Conservation (phyloP, 2,113 vertebrate species). For the Dicaeum eximium region DNA sequence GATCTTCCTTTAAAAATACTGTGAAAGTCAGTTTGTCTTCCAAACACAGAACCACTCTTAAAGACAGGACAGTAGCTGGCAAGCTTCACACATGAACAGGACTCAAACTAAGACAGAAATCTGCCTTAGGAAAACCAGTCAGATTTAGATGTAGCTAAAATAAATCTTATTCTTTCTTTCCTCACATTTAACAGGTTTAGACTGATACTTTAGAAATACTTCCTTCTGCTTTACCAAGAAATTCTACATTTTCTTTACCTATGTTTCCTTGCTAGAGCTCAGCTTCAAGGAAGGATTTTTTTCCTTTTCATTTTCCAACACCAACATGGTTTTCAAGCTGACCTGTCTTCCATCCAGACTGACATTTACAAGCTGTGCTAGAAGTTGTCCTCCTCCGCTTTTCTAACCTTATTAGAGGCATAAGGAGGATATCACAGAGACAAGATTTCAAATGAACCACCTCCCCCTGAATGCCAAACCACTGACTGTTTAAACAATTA, state of each 20-base stretch:
- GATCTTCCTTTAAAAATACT: not conserved
- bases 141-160: not conserved
- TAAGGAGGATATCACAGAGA: conserved; percentile 52
- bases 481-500: conserved; percentile 42
- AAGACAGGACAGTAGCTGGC: not conserved
- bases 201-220: not conserved
- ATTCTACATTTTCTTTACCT: not conserved
- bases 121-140: not conserved
- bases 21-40: not conserved
- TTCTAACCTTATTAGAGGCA: conserved; percentile 54
- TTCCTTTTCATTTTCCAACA: conserved; percentile 49
- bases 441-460: conserved; percentile 48
- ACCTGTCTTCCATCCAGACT: conserved; percentile 50
- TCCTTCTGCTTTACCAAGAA: not conserved
- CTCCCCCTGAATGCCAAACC: conserved; percentile 54
- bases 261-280: not conserved
- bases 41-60: not conserved
- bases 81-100: not conserved
- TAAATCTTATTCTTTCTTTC: not conserved
- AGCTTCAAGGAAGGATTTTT: not conserved
- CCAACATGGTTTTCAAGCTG: not conserved
- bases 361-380: conserved; percentile 68
- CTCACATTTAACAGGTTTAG: not conserved
- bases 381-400: conserved; percentile 32
- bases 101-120: not conserved